Evolutionary conservation across 1,140 invertebrate genomes (phyloP).

Genomic region (Pogonognathellus flavescens): DNA sequence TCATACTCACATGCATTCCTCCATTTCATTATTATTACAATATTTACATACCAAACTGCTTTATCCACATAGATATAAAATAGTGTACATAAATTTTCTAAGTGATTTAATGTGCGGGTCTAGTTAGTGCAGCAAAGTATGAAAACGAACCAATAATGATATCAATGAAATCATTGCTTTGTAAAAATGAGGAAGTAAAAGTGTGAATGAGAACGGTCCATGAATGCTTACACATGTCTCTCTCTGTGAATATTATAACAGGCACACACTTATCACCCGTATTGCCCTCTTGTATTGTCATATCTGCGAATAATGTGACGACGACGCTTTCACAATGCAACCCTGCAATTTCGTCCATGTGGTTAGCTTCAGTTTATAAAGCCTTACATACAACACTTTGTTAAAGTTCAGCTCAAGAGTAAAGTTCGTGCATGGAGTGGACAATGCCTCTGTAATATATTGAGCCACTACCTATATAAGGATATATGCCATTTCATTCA

Average conservation of each 20-base stretch:
- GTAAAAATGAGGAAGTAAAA: conserved; percentile 45
- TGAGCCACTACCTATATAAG: too few relatives aligned
- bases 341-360: conserved; percentile 37
- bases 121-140: background rate
- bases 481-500: too few relatives aligned
- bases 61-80: too few relatives aligned
- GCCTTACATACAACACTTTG: background rate
- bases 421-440: background rate
- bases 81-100: background rate
- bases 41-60: too few relatives aligned
- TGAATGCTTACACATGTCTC: conserved; percentile 24
- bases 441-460: background rate
- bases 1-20: too few relatives aligned
- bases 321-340: background rate
- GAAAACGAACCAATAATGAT: conserved; percentile 24
- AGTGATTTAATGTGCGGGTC: background rate
- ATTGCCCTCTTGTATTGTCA: background rate
- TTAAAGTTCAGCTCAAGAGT: conserved; percentile 26
- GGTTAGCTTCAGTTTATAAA: conserved; percentile 20
- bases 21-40: too few relatives aligned
- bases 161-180: conserved; percentile 39
- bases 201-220: conserved; percentile 6
- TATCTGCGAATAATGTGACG: background rate
- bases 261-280: too few relatives aligned
- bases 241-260: background rate